These are phyloP conservation scores for Setipinna tenuifilis DNA, from an alignment of 2,797 vertebrate species.

Conservation along the genomic window DNA sequence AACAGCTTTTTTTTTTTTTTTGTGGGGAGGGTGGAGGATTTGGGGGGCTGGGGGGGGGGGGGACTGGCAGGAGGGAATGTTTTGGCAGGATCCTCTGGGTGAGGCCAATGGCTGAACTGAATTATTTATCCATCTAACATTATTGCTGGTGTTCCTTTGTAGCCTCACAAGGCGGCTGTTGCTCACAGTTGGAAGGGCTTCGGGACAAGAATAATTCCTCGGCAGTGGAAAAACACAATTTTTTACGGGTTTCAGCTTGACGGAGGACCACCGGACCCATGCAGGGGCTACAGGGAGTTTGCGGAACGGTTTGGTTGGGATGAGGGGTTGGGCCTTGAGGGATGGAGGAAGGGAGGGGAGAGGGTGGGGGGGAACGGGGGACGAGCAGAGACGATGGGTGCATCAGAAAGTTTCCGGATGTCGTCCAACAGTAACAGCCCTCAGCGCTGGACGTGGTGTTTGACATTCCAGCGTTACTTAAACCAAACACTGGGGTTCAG, in stretches of 20 bases:
- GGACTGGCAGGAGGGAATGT: constrained; percentile 15
- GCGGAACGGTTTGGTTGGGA: not conserved
- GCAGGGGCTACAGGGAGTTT: not conserved
- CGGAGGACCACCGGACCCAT: constrained; percentile 51
- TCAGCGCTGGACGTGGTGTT: constrained; percentile 72
- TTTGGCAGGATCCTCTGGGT: constrained; percentile 55
- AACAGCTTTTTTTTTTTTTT: constrained; percentile 52
- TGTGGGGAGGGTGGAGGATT: no score
- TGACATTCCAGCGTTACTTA: constrained; percentile 77
- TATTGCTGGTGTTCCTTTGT: constrained; percentile 49
- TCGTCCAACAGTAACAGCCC: constrained; percentile 77
- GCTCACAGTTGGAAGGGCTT: constrained; percentile 73
- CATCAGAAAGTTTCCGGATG: constrained; percentile 75
- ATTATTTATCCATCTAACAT: constrained; percentile 61
- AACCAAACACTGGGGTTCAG: constrained; percentile 71
- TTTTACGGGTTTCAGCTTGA: constrained; percentile 8
- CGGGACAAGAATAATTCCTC: constrained; percentile 75
- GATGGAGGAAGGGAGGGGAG: not conserved
- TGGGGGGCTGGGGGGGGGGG: constrained; percentile 30
- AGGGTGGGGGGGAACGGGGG: not conserved
- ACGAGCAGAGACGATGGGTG: constrained; percentile 52
- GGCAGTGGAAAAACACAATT: constrained; percentile 68
- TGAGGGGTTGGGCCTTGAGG: constrained; percentile 8
- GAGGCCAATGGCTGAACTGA: constrained; percentile 58
- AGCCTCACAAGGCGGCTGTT: constrained; percentile 58